phyloP scores from a whole-genome alignment of 2,113 vertebrate genomes.

The Numenius arquata region DNA sequence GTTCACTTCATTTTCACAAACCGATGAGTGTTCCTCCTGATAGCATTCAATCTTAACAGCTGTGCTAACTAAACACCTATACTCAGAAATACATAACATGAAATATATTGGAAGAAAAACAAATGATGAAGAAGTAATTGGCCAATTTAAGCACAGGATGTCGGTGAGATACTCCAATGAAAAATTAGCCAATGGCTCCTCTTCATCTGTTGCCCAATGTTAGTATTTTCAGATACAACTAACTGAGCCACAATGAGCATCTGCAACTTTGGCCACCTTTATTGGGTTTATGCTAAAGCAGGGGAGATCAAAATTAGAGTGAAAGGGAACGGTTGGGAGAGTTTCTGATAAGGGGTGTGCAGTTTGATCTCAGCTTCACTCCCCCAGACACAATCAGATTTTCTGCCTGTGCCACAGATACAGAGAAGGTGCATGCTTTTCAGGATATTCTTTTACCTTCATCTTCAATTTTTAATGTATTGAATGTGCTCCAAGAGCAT shows the following conservation, averaged over 20 bases:
- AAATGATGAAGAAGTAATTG: not conserved
- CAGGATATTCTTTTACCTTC: not conserved
- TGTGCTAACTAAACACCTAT: not conserved
- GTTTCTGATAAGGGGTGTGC: not conserved
- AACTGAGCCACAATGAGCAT: not conserved
- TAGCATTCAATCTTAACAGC: not conserved
- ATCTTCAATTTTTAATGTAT: not conserved
- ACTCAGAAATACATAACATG: not conserved
- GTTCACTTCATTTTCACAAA: not conserved
- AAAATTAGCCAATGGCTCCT: not conserved
- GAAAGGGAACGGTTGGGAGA: not conserved
- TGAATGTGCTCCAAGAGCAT: not conserved
- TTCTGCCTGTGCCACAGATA: not conserved
- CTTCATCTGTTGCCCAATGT: not conserved
- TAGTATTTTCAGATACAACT: not conserved
- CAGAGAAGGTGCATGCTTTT: not conserved
- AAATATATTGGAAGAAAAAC: not conserved
- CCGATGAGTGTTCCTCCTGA: not conserved
- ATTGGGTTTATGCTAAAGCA: not conserved
- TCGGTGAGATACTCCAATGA: fast-evolving
- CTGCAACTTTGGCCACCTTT: not conserved
- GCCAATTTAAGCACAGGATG: not conserved
- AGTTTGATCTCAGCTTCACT: not conserved
- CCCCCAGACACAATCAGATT: not conserved
- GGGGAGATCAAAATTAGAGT: not conserved